Percentiles rank a stretch among this genome's conserved stretches.
Conservation (phyloP, 2,888 invertebrate genomes). For the Drosophila acutilabella region DNA sequence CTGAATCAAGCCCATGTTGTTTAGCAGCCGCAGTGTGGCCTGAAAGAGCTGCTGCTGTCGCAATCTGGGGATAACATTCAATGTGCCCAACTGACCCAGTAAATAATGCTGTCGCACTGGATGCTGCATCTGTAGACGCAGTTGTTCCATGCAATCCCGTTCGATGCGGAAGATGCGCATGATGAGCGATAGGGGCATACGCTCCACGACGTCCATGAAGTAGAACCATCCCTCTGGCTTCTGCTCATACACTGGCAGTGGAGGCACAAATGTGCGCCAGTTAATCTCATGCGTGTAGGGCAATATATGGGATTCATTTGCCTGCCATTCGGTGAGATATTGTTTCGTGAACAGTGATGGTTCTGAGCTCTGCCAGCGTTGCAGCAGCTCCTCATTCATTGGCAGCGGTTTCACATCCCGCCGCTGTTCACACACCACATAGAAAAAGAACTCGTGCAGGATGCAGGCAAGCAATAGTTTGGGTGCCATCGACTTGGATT, state of each 20-base stretch:
- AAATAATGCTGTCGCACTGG: conserved; percentile 89
- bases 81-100: conserved; percentile 86
- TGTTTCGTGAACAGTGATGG: conserved; percentile 83
- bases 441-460: conserved; percentile 89
- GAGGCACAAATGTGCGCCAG: conserved; percentile 91
- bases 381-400: conserved; percentile 66
- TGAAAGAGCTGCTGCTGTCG: conserved; percentile 72
- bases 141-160: conserved; percentile 85
- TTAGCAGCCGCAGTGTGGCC: conserved; percentile 86
- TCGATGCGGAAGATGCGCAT: conserved; percentile 88
- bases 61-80: conserved; percentile 73
- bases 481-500: conserved; percentile 44
- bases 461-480: conserved; percentile 89
- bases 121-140: conserved; percentile 87
- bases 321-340: conserved; percentile 85
- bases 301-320: conserved; percentile 82
- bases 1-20: conserved; percentile 89
- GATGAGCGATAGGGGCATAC: conserved; percentile 90
- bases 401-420: conserved; percentile 76
- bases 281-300: conserved; percentile 85
- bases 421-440: conserved; percentile 88
- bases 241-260: conserved; percentile 87
- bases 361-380: conserved; percentile 77
- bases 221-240: conserved; percentile 89
- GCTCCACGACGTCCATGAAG: conserved; percentile 89